Base-by-base conservation (phyloP, 2,113 vertebrate species). In the Jacana jacana region DNA sequence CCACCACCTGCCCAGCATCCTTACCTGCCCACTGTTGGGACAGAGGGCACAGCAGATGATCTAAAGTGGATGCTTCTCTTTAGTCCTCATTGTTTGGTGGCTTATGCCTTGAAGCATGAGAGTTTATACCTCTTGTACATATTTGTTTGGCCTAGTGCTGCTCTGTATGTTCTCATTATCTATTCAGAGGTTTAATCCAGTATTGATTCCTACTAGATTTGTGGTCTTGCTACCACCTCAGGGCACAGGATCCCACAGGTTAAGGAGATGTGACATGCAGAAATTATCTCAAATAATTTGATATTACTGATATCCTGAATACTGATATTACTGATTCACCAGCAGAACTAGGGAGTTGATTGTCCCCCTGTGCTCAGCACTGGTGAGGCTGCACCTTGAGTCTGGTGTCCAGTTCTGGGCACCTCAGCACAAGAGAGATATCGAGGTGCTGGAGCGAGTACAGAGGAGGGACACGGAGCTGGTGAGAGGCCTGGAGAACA, bases 11-110 rank as follows among this genome's bases (percentile, higher is more conserved):
- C 51, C 55, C 40, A 42, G 28, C 3, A 1, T 3, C 31, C 27
- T 81, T 31, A 15, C 8, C 42, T n/a, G 37, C 33, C 58, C 1
- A 2, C 1, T 0, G 9, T 60, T 30, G 13, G 35, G 35, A 4
- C 68, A 35, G 19, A 25, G 35, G 5, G 44, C 6, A 4, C 4
- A 37, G 35, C 20, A 70, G 27, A 7, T 37, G n/a, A 37, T 28
- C 24, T 37, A 25, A 33, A 63, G 35, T 6, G 37, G 75, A 33
- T 17, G 11, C 20, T 78, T 84, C 9, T 71, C 49, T 78, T 85
- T 35, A 72, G 22, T 37, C 17, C 33, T 66, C 20, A 7, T 68
- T 7, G 0, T 63, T 19, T 33, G 11, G 7, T 25, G 39, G 25
- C 11, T 66, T 27, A 65, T 46, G 37, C 46, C 27, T 54, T 33